Conservation (phyloP, 2,888 invertebrate species). For the Axea sp. region DNA sequence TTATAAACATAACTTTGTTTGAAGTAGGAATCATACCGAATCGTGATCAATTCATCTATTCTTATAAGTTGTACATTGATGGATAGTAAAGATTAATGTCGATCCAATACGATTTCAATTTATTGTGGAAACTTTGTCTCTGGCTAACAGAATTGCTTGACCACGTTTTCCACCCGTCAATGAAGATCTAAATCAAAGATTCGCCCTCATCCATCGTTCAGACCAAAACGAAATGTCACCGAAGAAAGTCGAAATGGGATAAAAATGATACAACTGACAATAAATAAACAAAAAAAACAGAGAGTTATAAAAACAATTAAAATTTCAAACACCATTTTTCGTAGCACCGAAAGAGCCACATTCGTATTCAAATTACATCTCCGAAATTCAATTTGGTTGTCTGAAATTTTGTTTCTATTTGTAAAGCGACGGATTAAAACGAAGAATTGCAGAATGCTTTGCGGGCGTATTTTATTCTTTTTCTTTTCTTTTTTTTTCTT, state of each 20-base stretch:
- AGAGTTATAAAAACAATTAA: too few species aligned
- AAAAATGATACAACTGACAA: too few species aligned
- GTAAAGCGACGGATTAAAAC: conserved; percentile 38
- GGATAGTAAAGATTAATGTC: conserved; percentile 51
- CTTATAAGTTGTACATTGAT: conserved; percentile 39
- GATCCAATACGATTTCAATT: conserved; percentile 45
- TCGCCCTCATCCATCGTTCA: conserved; percentile 13
- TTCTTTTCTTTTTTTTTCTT: too few species aligned
- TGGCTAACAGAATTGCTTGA: conserved; percentile 17
- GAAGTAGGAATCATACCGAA: conserved; percentile 36
- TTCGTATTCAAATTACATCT: conserved; percentile 27
- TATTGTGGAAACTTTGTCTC: conserved; percentile 47
- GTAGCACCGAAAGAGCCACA: neutral
- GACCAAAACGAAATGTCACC: neutral
- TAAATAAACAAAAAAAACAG: too few species aligned
- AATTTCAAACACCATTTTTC: conserved; percentile 21
- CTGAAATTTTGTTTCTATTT: conserved; percentile 33
- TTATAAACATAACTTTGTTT: too few species aligned
- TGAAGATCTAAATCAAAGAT: conserved; percentile 26
- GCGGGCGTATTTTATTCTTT: too few species aligned
- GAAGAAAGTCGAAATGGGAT: neutral
- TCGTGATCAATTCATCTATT: conserved; percentile 38
- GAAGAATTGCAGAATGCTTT: conserved; percentile 32
- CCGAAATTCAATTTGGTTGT: conserved; percentile 35
- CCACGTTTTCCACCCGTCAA: conserved; percentile 7